phyloP scores from a whole-genome alignment of 1,140 invertebrate species.

The Aphis craccivora region DNA sequence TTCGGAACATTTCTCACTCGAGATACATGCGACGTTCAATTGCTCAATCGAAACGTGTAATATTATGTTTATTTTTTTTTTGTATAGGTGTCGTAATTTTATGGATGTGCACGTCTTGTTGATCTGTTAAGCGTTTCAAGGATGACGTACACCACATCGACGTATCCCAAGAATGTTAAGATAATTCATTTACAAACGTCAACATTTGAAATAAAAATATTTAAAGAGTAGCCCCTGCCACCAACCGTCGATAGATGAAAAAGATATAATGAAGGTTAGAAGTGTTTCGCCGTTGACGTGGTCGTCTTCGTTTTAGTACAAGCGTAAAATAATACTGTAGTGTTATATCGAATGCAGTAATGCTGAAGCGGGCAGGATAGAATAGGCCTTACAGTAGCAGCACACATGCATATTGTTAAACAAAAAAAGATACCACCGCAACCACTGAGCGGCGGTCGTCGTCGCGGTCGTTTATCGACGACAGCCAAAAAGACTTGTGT shows the following conservation, averaged over 20 bases:
- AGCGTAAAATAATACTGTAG: background rate
- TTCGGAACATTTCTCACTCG: background rate
- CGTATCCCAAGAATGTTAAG: background rate
- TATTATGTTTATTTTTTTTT: background rate
- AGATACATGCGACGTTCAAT: background rate
- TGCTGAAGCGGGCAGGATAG: background rate
- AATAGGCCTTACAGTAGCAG: background rate
- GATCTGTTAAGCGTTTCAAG: background rate
- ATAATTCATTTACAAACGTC: background rate
- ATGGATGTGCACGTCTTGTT: background rate
- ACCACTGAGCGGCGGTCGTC: background rate
- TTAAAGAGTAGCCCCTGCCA: background rate
- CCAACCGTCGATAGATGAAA: background rate
- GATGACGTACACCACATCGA: background rate
- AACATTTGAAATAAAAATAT: background rate
- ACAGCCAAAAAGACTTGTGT: constrained; percentile 14
- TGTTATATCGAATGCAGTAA: background rate
- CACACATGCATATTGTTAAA: background rate
- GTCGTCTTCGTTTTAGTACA: background rate
- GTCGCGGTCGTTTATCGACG: background rate
- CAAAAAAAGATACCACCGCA: background rate
- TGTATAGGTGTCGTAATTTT: background rate
- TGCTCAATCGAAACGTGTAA: background rate
- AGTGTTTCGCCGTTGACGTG: background rate
- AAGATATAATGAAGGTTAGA: background rate